Conservation (phyloP, 2,888 invertebrate species). For the Tineola bisselliella region DNA sequence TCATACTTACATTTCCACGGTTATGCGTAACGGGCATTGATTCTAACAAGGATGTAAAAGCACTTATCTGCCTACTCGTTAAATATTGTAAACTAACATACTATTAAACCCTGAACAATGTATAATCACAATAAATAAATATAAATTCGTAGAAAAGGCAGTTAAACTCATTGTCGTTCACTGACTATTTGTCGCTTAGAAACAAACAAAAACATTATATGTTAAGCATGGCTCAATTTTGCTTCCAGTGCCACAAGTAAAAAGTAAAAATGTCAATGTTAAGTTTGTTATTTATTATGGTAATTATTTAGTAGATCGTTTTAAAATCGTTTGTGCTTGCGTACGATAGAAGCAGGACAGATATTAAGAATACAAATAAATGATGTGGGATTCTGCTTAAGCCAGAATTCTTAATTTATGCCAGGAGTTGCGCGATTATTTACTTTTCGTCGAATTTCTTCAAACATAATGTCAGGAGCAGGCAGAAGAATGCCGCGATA, state of each 20-base stretch:
- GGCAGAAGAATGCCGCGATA: slow-evolving; percentile 24
- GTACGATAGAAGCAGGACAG: too few relatives aligned
- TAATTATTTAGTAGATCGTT: too few relatives aligned
- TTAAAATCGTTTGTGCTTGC: too few relatives aligned
- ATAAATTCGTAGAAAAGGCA: slow-evolving; percentile 55
- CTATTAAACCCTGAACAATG: slow-evolving; percentile 42
- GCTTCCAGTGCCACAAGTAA: too few relatives aligned
- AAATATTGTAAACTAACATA: background rate
- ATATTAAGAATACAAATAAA: too few relatives aligned
- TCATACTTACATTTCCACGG: slow-evolving; percentile 57
- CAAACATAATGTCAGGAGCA: too few relatives aligned
- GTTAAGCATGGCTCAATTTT: background rate
- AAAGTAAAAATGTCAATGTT: too few relatives aligned
- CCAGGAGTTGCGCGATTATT: too few relatives aligned
- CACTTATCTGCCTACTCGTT: background rate
- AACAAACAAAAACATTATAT: slow-evolving; percentile 22
- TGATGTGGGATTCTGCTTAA: too few relatives aligned
- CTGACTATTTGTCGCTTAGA: slow-evolving; percentile 32
- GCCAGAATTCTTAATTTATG: too few relatives aligned
- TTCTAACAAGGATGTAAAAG: slow-evolving; percentile 28
- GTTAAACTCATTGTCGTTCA: slow-evolving; percentile 38
- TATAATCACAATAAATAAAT: slow-evolving; percentile 28
- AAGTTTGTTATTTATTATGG: too few relatives aligned
- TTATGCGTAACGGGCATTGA: slow-evolving; percentile 56
- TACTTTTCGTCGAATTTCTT: too few relatives aligned